Conservation (phyloP, 2,888 invertebrate genomes). For the Drosophila colorata region DNA sequence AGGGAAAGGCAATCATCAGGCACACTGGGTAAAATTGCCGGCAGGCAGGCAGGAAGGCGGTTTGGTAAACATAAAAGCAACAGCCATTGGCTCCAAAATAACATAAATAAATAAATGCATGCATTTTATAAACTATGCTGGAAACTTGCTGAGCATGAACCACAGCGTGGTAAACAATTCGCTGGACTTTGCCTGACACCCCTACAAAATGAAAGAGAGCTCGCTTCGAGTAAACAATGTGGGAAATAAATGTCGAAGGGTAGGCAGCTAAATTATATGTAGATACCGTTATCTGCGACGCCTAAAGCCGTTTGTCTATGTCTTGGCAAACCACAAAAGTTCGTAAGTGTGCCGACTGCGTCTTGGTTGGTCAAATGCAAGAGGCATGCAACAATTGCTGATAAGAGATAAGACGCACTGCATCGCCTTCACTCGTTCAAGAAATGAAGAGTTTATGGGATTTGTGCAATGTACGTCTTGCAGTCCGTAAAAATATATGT, state of each 20-base stretch:
- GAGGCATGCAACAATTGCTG: slow-evolving; percentile 11
- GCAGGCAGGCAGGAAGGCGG: slow-evolving; percentile 10
- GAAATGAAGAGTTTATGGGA: too few species aligned
- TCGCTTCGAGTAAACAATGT: slow-evolving; percentile 60
- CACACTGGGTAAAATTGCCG: slow-evolving; percentile 1
- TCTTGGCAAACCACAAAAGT: slow-evolving; percentile 14
- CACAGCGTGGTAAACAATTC: slow-evolving; percentile 71
- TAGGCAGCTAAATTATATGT: slow-evolving; percentile 51
- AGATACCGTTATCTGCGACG: slow-evolving; percentile 41
- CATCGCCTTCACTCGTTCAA: not conserved
- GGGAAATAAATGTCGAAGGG: slow-evolving; percentile 58
- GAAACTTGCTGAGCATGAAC: slow-evolving; percentile 55
- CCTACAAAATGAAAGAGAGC: slow-evolving; percentile 23
- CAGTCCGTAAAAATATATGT: too few species aligned
- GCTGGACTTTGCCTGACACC: slow-evolving; percentile 24
- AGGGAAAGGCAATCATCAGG: slow-evolving; percentile 15
- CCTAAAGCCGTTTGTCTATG: slow-evolving; percentile 20
- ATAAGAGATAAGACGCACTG: slow-evolving; percentile 61
- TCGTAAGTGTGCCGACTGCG: slow-evolving; percentile 65
- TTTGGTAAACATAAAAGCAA: slow-evolving; percentile 52
- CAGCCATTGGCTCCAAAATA: slow-evolving; percentile 44
- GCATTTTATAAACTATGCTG: slow-evolving; percentile 38
- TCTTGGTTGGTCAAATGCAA: slow-evolving; percentile 63
- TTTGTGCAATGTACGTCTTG: too few species aligned
- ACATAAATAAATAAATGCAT: slow-evolving; percentile 46